Evolutionary conservation across 2,113 vertebrate genomes (phyloP).

Genomic region (Panthera leo): DNA sequence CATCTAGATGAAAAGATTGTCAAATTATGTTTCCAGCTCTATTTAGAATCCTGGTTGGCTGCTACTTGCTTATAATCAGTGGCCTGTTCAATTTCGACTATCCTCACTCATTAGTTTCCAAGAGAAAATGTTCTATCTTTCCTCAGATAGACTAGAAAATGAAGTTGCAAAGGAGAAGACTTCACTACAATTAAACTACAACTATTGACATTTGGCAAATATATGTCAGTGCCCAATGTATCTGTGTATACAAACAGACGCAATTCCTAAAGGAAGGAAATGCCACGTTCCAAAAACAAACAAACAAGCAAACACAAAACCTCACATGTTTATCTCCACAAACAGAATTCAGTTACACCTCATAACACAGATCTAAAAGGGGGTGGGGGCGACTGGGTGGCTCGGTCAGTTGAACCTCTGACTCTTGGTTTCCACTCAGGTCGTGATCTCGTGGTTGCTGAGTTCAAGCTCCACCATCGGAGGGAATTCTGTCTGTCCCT

Average conservation of each 20-base stretch:
- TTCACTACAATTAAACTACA: background rate
- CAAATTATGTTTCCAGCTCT: conserved; percentile 67
- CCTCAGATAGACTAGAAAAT: background rate
- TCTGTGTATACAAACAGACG: background rate
- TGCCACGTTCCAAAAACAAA: background rate
- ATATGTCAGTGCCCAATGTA: background rate
- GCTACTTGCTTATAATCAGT: background rate
- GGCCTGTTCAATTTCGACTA: background rate
- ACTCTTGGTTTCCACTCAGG: no score
- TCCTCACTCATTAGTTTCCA: background rate
- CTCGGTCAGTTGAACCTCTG: no score
- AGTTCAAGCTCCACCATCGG: no score
- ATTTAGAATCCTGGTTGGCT: background rate
- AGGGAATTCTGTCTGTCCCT: no score
- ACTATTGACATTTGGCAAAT: background rate
- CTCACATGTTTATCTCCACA: background rate
- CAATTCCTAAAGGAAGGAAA: conserved; percentile 9
- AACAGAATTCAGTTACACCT: conserved; percentile 2
- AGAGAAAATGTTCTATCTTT: background rate
- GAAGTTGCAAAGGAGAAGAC: conserved; percentile 29
- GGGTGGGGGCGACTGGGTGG: no score
- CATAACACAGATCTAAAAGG: background rate
- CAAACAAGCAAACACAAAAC: background rate
- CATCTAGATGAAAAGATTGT: conserved; percentile 65
- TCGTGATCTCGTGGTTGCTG: no score